These are phyloP conservation scores for Danaus plexippus DNA, from an alignment of 1,140 invertebrate species.

Conservation along the genomic window DNA sequence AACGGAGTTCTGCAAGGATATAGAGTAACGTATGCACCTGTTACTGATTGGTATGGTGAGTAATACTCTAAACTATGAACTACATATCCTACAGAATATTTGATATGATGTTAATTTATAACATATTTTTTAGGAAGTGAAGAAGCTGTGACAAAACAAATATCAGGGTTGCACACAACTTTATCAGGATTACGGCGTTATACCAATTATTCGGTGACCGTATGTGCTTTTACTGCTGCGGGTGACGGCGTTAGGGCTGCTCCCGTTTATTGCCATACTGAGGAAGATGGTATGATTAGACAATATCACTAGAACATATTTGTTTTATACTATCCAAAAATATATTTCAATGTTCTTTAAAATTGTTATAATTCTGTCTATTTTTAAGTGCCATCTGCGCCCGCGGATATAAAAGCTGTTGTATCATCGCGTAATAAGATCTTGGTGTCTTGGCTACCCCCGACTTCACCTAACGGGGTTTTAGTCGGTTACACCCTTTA, in stretches of 20 bases:
- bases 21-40: slow-evolving; percentile 84
- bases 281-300: slow-evolving; percentile 85
- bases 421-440: slow-evolving; percentile 87
- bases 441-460: slow-evolving; percentile 89
- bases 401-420: slow-evolving; percentile 90
- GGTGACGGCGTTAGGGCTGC: slow-evolving; percentile 89
- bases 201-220: slow-evolving; percentile 95
- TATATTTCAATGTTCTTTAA: no score
- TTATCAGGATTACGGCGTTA: slow-evolving; percentile 82
- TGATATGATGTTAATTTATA: no score
- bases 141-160: slow-evolving; percentile 78
- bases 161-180: slow-evolving; percentile 77
- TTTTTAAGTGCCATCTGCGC: slow-evolving; percentile 78
- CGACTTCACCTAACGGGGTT: slow-evolving; percentile 81
- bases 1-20: slow-evolving; percentile 92
- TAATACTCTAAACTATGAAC: slow-evolving; percentile 16
- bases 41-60: slow-evolving; percentile 80
- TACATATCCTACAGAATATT: no score
- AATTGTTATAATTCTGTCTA: no score
- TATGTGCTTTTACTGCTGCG: slow-evolving; percentile 88
- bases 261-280: slow-evolving; percentile 89
- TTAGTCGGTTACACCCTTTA: slow-evolving; percentile 87
- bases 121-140: slow-evolving; percentile 65
- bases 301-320: neutral
- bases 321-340: slow-evolving; percentile 1